These are phyloP conservation scores for Apodemia duryi DNA, from an alignment of 2,888 invertebrate genomes.

Conservation along the genomic window DNA sequence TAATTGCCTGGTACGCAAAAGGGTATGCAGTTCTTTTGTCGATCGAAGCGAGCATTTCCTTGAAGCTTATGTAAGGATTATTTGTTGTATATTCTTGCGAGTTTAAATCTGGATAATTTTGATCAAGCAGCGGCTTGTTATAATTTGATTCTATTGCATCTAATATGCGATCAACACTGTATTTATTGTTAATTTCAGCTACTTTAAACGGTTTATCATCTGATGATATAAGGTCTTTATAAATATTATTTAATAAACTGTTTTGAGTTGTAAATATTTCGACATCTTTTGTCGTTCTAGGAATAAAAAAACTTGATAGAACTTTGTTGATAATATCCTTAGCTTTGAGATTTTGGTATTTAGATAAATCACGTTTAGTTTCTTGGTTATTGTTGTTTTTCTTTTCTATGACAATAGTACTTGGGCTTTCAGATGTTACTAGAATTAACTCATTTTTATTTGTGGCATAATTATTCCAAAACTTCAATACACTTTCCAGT, in stretches of 20 bases:
- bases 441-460: slow-evolving; percentile 6
- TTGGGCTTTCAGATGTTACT: background rate
- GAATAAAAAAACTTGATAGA: slow-evolving; percentile 15
- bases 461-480: slow-evolving; percentile 31
- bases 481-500: slow-evolving; percentile 39
- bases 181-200: background rate
- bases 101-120: background rate
- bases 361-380: slow-evolving; percentile 21
- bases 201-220: background rate
- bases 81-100: slow-evolving; percentile 1
- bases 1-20: background rate
- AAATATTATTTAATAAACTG: background rate
- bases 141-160: background rate
- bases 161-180: background rate
- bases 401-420: background rate
- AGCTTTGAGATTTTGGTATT: slow-evolving; percentile 16
- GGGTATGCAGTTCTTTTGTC: slow-evolving; percentile 2
- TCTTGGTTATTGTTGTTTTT: slow-evolving; percentile 18
- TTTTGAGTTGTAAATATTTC: background rate
- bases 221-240: background rate
- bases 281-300: slow-evolving; percentile 6
- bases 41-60: background rate
- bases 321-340: slow-evolving; percentile 20
- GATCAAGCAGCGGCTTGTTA: background rate
- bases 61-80: slow-evolving; percentile 1